Evolutionary conservation across 2,797 vertebrate genomes (phyloP).

Genomic region (Neopelma chrysocephalum): DNA sequence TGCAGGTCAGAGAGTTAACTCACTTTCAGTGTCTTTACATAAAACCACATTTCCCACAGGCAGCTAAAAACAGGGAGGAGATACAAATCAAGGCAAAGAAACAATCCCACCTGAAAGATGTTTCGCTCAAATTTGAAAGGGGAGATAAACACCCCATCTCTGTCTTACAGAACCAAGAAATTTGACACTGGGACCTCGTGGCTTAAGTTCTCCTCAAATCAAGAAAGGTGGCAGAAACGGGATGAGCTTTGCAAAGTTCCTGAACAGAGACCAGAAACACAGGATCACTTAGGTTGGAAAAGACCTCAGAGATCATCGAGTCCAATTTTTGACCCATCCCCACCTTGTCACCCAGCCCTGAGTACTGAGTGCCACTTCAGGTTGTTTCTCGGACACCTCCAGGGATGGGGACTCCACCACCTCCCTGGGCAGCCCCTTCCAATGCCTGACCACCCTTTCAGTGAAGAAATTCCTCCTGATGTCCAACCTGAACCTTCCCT

Average conservation of each 20-base stretch:
- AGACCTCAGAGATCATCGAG: neutral
- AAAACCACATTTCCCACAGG: neutral
- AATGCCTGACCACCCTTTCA: neutral
- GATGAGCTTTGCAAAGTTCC: neutral
- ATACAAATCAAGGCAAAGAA: neutral
- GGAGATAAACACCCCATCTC: neutral
- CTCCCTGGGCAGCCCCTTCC: neutral
- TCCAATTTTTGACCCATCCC: no score
- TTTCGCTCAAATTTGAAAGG: neutral
- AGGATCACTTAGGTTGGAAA: neutral
- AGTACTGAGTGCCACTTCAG: neutral
- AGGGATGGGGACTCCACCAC: neutral
- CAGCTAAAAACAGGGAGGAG: neutral
- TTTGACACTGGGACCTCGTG: neutral
- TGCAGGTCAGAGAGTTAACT: neutral
- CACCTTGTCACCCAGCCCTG: neutral
- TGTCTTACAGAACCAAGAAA: neutral
- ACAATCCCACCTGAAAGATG: neutral
- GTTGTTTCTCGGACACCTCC: neutral
- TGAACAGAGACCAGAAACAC: neutral
- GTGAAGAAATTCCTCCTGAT: neutral
- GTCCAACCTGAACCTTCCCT: neutral
- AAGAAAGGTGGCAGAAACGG: neutral
- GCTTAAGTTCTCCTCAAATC: neutral
- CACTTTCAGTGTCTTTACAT: neutral